Evolutionary conservation across 2,113 vertebrate species (phyloP).

Genomic region (Synchiropus splendidus): DNA sequence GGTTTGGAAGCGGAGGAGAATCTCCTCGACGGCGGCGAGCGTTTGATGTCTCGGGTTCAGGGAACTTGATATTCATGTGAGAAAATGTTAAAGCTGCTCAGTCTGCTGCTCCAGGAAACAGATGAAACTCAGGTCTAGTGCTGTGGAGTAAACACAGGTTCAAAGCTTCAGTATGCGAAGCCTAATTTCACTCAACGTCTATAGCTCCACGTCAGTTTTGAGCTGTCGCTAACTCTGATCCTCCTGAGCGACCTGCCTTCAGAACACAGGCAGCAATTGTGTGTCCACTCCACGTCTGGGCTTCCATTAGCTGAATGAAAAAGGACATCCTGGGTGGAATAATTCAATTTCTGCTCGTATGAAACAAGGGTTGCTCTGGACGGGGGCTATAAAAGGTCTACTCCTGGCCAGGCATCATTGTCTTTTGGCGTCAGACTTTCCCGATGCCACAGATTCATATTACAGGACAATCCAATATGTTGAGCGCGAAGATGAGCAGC

Average conservation of each 20-base stretch:
- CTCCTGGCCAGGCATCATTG: slow-evolving; percentile 21
- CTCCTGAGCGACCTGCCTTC: too few species aligned
- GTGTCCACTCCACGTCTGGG: too few species aligned
- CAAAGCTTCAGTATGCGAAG: too few species aligned
- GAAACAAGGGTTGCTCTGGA: slow-evolving; percentile 5
- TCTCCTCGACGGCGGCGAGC: slow-evolving; percentile 5
- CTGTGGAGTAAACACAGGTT: too few species aligned
- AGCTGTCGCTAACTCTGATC: too few species aligned
- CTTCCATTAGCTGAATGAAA: too few species aligned
- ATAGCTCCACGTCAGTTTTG: too few species aligned
- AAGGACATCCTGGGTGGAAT: background rate
- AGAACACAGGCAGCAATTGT: too few species aligned
- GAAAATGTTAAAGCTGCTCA: too few species aligned
- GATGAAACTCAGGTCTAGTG: too few species aligned
- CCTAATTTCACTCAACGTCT: too few species aligned
- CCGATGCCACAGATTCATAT: slow-evolving; percentile 28
- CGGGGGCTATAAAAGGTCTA: slow-evolving; percentile 21
- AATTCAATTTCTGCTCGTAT: slow-evolving; percentile 15
- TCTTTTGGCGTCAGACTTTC: slow-evolving; percentile 21
- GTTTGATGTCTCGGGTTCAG: slow-evolving; percentile 15
- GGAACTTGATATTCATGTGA: background rate
- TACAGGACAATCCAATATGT: slow-evolving; percentile 33
- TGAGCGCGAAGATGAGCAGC: slow-evolving; percentile 38
- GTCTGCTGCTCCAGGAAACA: too few species aligned
- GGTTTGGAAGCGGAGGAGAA: slow-evolving; percentile 15